phyloP scores from a whole-genome alignment of 2,888 invertebrate genomes.

The Idaea dimidiata region DNA sequence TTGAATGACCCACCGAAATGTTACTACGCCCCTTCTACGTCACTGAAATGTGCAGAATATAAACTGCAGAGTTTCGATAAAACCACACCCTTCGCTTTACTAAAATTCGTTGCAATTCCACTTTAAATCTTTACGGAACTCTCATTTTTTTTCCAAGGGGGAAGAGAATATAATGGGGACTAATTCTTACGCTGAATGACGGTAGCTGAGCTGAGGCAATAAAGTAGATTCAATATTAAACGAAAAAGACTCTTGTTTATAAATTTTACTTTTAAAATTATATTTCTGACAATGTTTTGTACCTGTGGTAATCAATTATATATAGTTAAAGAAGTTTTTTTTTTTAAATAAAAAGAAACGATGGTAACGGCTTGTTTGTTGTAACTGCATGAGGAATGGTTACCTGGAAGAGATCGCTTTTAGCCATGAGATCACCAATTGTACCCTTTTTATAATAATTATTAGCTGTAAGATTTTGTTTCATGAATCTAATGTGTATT shows the following conservation, averaged over 20 bases:
- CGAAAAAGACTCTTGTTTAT: neutral
- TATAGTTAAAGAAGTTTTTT: no score
- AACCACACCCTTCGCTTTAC: slow-evolving; percentile 24
- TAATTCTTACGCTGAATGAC: slow-evolving; percentile 15
- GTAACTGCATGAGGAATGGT: no score
- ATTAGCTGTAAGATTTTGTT: no score
- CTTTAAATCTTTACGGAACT: slow-evolving; percentile 23
- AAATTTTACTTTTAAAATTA: neutral
- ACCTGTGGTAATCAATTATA: neutral
- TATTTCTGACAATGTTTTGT: neutral
- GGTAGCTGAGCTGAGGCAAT: slow-evolving; percentile 10
- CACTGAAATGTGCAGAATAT: slow-evolving; percentile 28
- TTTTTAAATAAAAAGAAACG: no score
- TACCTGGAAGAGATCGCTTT: no score
- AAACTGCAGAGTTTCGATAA: slow-evolving; percentile 29
- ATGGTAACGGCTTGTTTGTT: no score
- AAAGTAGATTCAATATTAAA: slow-evolving; percentile 2
- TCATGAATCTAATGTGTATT: no score
- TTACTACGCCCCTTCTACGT: slow-evolving; percentile 19
- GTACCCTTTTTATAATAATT: no score
- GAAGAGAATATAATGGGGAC: slow-evolving; percentile 16
- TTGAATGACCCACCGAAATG: slow-evolving; percentile 25
- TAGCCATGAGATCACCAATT: no score
- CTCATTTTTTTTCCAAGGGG: slow-evolving; percentile 21
- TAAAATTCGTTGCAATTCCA: slow-evolving; percentile 22